Evolutionary conservation across 1,140 invertebrate species (phyloP).

Genomic region (Drosophila jambulina): DNA sequence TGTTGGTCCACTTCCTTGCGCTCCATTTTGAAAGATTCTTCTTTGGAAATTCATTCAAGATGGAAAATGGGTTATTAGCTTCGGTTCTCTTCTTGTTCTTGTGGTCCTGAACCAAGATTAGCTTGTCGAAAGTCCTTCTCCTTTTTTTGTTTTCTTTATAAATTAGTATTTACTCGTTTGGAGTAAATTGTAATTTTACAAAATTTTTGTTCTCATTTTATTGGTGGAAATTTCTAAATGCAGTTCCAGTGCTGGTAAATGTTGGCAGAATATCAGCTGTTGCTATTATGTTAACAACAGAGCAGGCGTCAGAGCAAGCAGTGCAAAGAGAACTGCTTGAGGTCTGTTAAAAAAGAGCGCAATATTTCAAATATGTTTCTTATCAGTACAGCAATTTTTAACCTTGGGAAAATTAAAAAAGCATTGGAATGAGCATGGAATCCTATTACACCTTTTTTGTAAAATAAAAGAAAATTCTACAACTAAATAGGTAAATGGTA

Average conservation of each 20-base stretch:
- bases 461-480: no score
- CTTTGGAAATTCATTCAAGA: conserved; percentile 50
- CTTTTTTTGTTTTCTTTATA: neutral
- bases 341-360: neutral
- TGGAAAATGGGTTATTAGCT: neutral
- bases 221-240: conserved; percentile 16
- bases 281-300: neutral
- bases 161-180: neutral
- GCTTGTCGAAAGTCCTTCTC: neutral
- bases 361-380: neutral
- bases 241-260: neutral
- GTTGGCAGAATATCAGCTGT: neutral
- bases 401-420: no score
- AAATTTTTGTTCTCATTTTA: neutral
- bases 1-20: conserved; percentile 78
- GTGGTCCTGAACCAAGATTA: no score
- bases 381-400: neutral
- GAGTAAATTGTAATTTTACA: neutral
- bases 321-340: neutral
- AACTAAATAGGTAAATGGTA: no score
- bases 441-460: no score
- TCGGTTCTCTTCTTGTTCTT: no score
- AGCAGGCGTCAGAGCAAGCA: neutral
- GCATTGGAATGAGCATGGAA: no score
- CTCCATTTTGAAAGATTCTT: conserved; percentile 62